Percentiles rank a stretch among this genome's conserved stretches.
Conservation (phyloP, 2,888 invertebrate genomes). For the Schrankia costaestrigalis region DNA sequence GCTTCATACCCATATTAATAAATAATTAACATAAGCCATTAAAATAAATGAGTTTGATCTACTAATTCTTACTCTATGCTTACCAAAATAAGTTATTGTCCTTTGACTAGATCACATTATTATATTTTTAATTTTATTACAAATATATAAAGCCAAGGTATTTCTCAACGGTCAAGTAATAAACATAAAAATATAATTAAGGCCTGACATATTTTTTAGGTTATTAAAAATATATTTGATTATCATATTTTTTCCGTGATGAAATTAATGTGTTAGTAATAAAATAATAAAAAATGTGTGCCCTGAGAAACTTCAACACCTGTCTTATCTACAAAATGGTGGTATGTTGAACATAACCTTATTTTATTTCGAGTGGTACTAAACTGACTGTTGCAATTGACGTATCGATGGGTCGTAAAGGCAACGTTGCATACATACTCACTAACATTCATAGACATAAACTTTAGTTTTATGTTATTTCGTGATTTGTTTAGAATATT, state of each 20-base stretch:
- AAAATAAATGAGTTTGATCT: conserved; percentile 23
- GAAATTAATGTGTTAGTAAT: conserved; percentile 11
- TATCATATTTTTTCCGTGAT: conserved; percentile 24
- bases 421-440: conserved; percentile 7
- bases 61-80: conserved; percentile 18
- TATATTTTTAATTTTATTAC: conserved; percentile 18
- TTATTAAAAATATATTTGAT: conserved; percentile 17
- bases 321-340: conserved; percentile 5
- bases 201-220: conserved; percentile 19
- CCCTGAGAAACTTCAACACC: conserved; percentile 8
- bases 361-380: conserved; percentile 8
- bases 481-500: conserved; percentile 6
- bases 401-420: conserved; percentile 8
- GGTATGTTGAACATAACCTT: conserved; percentile 3
- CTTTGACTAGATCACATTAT: conserved; percentile 12
- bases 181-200: conserved; percentile 29
- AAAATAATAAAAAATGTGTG: conserved; percentile 20
- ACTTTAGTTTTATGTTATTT: conserved; percentile 7
- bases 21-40: conserved; percentile 26
- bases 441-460: conserved; percentile 4
- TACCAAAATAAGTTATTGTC: conserved; percentile 21
- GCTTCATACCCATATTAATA: conserved; percentile 12
- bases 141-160: conserved; percentile 8
- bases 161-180: conserved; percentile 17
- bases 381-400: conserved; percentile 9